phyloP scores from a whole-genome alignment of 2,113 vertebrate species.

The Herpailurus yagouaroundi region DNA sequence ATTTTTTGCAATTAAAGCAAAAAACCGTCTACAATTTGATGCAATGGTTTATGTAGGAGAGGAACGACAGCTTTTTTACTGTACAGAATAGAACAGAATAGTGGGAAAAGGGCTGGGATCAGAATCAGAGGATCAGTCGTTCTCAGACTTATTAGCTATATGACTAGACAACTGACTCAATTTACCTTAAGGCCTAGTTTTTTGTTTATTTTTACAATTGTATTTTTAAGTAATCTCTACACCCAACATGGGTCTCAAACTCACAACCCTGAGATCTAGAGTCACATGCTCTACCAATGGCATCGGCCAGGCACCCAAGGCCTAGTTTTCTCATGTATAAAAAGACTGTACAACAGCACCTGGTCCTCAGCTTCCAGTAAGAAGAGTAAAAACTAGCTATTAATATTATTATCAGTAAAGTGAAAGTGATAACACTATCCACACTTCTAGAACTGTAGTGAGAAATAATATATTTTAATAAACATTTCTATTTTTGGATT shows the following conservation, averaged over 20 bases:
- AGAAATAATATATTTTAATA: neutral
- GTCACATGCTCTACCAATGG: neutral
- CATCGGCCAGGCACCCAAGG: neutral
- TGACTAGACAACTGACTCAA: neutral
- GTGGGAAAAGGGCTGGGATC: neutral
- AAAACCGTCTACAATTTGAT: neutral
- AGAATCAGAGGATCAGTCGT: neutral
- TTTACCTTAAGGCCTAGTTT: neutral
- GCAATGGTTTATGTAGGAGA: neutral
- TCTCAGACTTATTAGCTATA: neutral
- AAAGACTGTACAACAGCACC: neutral
- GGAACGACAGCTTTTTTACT: neutral
- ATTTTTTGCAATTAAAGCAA: neutral
- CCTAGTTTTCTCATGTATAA: neutral
- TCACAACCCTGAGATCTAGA: neutral
- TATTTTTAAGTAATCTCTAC: neutral
- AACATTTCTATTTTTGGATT: constrained; percentile 14
- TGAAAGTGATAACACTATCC: neutral
- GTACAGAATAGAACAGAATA: neutral
- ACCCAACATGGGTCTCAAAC: neutral
- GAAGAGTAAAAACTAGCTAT: neutral
- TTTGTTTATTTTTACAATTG: neutral
- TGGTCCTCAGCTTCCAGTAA: neutral
- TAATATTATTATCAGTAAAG: neutral
- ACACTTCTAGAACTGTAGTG: neutral